A percentile compares a stretch with the other conserved stretches of the same genome.
These are phyloP conservation scores for Sphecodes monilicornis DNA, from an alignment of 2,888 invertebrate genomes.

Conservation along the genomic window DNA sequence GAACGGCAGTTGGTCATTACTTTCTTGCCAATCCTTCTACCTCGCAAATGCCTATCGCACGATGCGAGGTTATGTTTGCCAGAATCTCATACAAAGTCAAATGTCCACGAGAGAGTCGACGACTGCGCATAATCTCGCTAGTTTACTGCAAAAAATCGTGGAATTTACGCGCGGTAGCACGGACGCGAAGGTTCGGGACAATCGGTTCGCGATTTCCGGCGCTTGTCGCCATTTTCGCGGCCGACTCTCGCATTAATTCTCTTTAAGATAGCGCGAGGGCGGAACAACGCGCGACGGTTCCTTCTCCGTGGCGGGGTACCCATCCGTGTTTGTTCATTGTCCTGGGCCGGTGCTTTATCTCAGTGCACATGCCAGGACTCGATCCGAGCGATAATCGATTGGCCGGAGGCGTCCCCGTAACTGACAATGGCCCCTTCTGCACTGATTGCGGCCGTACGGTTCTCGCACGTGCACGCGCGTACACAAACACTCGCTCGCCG, in stretches of 20 bases:
- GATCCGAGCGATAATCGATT: conserved; percentile 69
- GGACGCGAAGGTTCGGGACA: background rate
- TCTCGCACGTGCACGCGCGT: conserved; percentile 60
- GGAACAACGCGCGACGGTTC: background rate
- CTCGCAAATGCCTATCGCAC: no score
- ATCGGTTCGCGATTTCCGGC: conserved; percentile 31
- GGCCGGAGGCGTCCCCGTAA: conserved; percentile 52
- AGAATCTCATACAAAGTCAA: no score
- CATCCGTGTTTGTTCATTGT: conserved; percentile 55
- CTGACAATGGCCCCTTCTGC: conserved; percentile 64
- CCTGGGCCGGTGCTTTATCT: conserved; percentile 57
- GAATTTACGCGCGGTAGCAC: background rate
- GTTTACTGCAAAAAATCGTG: background rate
- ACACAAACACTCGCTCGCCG: conserved; percentile 32
- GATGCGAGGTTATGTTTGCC: no score
- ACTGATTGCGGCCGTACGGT: conserved; percentile 59
- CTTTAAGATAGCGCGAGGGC: conserved; percentile 35
- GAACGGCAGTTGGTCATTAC: no score
- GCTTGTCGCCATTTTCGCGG: conserved; percentile 28
- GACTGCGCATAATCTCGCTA: background rate
- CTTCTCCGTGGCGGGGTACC: conserved; percentile 22
- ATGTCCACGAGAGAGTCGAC: background rate
- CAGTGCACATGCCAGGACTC: conserved; percentile 57
- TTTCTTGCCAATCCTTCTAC: no score
- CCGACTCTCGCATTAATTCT: conserved; percentile 44